A percentile compares a stretch with the other conserved stretches of the same genome.
These are phyloP conservation scores for Apolygus lucorum DNA, from an alignment of 1,140 invertebrate genomes.

Conservation along the genomic window DNA sequence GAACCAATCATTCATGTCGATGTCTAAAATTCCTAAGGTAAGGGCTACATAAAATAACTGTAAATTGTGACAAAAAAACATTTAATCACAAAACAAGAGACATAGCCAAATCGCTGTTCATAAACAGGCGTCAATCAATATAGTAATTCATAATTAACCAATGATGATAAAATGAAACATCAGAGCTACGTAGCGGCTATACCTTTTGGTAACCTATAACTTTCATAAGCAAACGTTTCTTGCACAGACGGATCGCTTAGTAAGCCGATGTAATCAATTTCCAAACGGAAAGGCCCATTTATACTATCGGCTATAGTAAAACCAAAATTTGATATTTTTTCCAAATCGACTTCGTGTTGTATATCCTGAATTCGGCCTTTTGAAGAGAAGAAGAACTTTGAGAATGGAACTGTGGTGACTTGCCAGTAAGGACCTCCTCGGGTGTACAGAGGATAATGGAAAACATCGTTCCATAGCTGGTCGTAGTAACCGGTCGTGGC, in stretches of 20 bases:
- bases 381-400: slow-evolving; percentile 75
- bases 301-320: slow-evolving; percentile 69
- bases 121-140: too few relatives aligned
- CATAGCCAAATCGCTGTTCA: too few relatives aligned
- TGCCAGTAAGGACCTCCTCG: slow-evolving; percentile 97
- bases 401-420: slow-evolving; percentile 83
- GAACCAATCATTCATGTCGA: too few relatives aligned
- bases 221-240: slow-evolving; percentile 87
- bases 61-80: too few relatives aligned
- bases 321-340: slow-evolving; percentile 62
- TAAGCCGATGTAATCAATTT: slow-evolving; percentile 88
- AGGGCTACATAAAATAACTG: too few relatives aligned
- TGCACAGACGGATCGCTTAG: slow-evolving; percentile 62
- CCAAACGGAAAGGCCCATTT: slow-evolving; percentile 73
- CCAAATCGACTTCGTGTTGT: slow-evolving; percentile 52
- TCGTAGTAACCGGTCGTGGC: slow-evolving; percentile 60
- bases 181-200: slow-evolving; percentile 26
- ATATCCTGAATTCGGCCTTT: slow-evolving; percentile 83
- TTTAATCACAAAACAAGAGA: too few relatives aligned
- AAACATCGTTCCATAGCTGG: slow-evolving; percentile 74
- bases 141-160: too few relatives aligned
- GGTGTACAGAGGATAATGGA: slow-evolving; percentile 74
- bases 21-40: too few relatives aligned
- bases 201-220: slow-evolving; percentile 49
- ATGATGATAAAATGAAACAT: too few relatives aligned